phyloP scores from a whole-genome alignment of 2,113 vertebrate species.

The Grallaria varia region DNA sequence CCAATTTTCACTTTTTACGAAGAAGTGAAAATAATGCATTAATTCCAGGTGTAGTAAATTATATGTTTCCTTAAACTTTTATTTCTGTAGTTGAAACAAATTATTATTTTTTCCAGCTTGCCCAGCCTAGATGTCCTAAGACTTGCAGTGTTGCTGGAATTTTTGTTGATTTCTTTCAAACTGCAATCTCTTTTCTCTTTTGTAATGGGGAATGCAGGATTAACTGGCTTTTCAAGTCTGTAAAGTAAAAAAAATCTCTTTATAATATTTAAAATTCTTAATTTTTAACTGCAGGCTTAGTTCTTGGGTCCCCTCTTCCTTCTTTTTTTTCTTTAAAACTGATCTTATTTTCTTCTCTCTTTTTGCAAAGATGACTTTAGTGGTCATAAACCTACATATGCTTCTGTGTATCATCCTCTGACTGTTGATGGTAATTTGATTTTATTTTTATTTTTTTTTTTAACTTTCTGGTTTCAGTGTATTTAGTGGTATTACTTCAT shows the following conservation, averaged over 20 bases:
- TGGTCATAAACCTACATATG: slow-evolving; percentile 17
- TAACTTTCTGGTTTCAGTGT: background rate
- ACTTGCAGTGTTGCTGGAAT: background rate
- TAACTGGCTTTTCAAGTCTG: background rate
- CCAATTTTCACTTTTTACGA: background rate
- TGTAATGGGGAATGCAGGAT: background rate
- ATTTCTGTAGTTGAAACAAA: background rate
- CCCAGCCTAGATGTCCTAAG: background rate
- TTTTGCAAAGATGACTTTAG: slow-evolving; percentile 41
- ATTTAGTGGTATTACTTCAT: background rate
- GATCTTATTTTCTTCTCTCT: slow-evolving; percentile 32
- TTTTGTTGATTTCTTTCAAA: background rate
- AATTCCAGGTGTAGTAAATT: background rate
- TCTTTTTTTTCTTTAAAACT: slow-evolving; percentile 28
- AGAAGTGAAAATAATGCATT: background rate
- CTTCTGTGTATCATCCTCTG: slow-evolving; percentile 48
- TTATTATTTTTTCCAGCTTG: background rate
- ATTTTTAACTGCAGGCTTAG: background rate
- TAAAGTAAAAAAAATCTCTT: background rate
- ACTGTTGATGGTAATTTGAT: slow-evolving; percentile 44
- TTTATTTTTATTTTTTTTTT: background rate
- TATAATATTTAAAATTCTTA: background rate
- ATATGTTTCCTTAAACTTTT: background rate
- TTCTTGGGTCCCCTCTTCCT: background rate
- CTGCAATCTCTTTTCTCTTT: background rate